These are phyloP conservation scores for Oreohelix idahoensis DNA, from an alignment of 1,140 invertebrate species.

Conservation along the genomic window DNA sequence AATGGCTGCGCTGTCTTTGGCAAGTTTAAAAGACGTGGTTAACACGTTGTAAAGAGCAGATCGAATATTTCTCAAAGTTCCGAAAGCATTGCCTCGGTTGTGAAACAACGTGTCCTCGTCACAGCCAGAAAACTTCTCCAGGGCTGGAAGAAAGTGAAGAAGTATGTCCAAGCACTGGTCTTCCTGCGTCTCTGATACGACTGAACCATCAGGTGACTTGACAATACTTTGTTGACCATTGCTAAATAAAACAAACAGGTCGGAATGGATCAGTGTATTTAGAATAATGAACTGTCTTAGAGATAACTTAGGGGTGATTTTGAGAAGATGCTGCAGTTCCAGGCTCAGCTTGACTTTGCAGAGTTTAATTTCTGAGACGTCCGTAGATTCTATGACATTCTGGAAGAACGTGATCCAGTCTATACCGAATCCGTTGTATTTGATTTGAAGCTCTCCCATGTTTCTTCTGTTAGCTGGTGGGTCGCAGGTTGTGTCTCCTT, in stretches of 20 bases:
- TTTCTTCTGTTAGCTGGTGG: neutral
- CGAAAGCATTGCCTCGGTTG: slow-evolving; percentile 13
- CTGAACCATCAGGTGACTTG: neutral
- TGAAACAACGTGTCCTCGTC: slow-evolving; percentile 18
- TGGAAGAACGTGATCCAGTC: slow-evolving; percentile 47
- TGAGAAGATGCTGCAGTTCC: slow-evolving; percentile 43
- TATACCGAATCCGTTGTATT: slow-evolving; percentile 43
- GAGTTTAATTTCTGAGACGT: slow-evolving; percentile 38
- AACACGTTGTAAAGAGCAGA: slow-evolving; percentile 37
- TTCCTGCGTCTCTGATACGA: slow-evolving; percentile 19
- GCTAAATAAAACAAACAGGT: slow-evolving; percentile 41
- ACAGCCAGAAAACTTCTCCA: slow-evolving; percentile 42
- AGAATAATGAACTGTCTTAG: slow-evolving; percentile 48
- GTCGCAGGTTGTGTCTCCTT: slow-evolving; percentile 11
- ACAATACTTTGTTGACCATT: neutral
- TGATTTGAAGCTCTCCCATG: slow-evolving; percentile 40
- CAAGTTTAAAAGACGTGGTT: slow-evolving; percentile 28
- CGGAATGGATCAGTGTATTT: slow-evolving; percentile 49
- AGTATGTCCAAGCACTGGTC: slow-evolving; percentile 47
- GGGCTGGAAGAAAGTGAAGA: slow-evolving; percentile 42
- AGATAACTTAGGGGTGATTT: slow-evolving; percentile 44
- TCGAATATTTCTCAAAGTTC: slow-evolving; percentile 32
- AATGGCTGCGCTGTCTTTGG: slow-evolving; percentile 35
- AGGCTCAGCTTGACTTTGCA: slow-evolving; percentile 41
- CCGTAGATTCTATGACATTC: slow-evolving; percentile 36